phyloP scores from a whole-genome alignment of 2,113 vertebrate species.

The Platichthys stellatus region DNA sequence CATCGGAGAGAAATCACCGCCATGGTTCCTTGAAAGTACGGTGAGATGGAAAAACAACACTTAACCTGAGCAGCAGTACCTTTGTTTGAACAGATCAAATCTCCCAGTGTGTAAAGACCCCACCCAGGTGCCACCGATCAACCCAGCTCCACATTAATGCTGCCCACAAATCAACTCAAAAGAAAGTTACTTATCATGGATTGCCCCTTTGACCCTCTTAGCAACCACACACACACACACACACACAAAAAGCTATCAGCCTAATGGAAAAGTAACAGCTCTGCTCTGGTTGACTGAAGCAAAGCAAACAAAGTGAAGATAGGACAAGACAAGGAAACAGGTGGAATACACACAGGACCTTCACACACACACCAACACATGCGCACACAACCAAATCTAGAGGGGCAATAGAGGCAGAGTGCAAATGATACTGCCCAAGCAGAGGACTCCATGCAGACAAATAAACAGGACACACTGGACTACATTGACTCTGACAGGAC shows the following conservation, averaged over 20 bases:
- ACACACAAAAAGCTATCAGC: constrained; percentile 57
- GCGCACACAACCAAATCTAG: constrained; percentile 11
- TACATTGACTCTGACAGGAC: not conserved
- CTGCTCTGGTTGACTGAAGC: constrained; percentile 64
- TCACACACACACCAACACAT: constrained; percentile 30
- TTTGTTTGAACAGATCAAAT: constrained; percentile 51
- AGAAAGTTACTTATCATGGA: constrained; percentile 58
- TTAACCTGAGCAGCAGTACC: constrained; percentile 11
- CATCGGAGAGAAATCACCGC: not conserved
- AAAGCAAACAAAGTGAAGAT: constrained; percentile 65
- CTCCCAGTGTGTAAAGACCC: constrained; percentile 23
- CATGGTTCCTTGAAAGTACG: not conserved
- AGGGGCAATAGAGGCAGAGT: constrained; percentile 26
- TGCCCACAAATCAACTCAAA: constrained; percentile 14
- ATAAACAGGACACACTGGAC: constrained; percentile 12
- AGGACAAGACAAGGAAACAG: constrained; percentile 30
- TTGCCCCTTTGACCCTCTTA: constrained; percentile 49
- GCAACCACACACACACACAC: constrained; percentile 12
- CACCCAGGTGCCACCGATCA: constrained; percentile 18
- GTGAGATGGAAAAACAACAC: constrained; percentile 30
- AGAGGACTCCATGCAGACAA: constrained; percentile 1
- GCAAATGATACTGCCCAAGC: constrained; percentile 37
- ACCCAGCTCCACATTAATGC: constrained; percentile 35
- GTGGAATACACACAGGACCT: constrained; percentile 59
- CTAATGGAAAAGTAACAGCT: constrained; percentile 75